Percentiles rank a stretch among this genome's conserved stretches.
These are phyloP conservation scores for Astreopora myriophthalma DNA, from an alignment of 64 coral and sea anemone species.

Conservation along the genomic window DNA sequence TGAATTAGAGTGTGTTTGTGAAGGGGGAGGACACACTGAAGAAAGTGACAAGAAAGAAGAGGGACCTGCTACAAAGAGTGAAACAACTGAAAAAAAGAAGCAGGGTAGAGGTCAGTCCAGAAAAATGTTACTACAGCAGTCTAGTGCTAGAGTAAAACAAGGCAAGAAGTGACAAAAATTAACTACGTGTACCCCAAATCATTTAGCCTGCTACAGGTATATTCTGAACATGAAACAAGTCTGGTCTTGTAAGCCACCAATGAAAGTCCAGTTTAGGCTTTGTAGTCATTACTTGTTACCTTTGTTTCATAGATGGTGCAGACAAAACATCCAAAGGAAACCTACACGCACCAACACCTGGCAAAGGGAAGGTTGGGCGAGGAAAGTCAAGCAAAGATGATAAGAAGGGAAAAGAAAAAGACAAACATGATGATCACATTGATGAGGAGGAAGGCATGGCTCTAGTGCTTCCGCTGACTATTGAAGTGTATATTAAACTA, in stretches of 20 bases:
- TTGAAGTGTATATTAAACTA: conserved; percentile 56
- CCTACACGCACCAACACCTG: conserved; percentile 43
- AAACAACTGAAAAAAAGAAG: conserved; percentile 63
- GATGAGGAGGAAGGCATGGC: conserved; percentile 64
- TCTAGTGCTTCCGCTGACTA: conserved; percentile 53
- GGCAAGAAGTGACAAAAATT: no score
- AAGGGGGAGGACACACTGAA: not conserved
- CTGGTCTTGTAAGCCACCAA: not conserved
- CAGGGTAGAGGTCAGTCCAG: conserved; percentile 45
- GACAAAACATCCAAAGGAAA: conserved; percentile 73
- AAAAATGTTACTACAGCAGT: no score
- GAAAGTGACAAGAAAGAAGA: conserved; percentile 53
- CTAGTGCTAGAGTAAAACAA: no score
- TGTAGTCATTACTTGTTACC: not conserved
- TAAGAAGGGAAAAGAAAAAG: conserved; percentile 62
- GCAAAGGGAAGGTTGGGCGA: conserved; percentile 61
- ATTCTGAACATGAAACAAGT: not conserved
- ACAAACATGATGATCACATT: conserved; percentile 64
- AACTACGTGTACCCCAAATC: no score
- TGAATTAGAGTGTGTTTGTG: conserved; percentile 18
- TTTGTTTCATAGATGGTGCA: conserved; percentile 4
- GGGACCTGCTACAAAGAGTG: conserved; percentile 1
- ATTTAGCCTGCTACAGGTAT: no score
- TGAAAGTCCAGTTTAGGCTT: not conserved
- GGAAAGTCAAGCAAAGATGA: conserved; percentile 53